Conservation (phyloP, 2,797 vertebrate species). For the Thamnophis elegans region DNA sequence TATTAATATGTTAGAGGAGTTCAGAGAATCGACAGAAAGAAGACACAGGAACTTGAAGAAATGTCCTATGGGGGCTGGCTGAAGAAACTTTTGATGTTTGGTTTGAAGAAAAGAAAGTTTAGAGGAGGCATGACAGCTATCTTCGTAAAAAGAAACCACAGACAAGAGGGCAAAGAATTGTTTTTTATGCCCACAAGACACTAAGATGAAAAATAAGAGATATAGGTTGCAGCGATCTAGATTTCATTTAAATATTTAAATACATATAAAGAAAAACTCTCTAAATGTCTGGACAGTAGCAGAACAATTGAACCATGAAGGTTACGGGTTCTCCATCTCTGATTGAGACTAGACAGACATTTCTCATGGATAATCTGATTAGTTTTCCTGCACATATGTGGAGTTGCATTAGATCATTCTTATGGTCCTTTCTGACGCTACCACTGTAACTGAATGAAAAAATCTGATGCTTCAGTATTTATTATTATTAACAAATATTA, state of each 20-base stretch:
- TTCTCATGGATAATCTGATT: not conserved
- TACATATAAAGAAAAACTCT: not conserved
- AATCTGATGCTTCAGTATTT: not conserved
- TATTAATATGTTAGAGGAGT: not conserved
- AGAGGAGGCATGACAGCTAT: not conserved
- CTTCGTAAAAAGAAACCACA: not conserved
- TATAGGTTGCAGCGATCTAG: not conserved
- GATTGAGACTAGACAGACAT: not conserved
- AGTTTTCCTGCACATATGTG: not conserved
- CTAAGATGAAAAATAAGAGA: not conserved
- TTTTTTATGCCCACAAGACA: not conserved
- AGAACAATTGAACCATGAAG: not conserved
- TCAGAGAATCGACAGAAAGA: not conserved
- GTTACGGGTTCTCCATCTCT: not conserved
- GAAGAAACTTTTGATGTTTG: not conserved
- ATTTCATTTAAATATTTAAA: not conserved
- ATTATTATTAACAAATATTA: not conserved
- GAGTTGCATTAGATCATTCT: not conserved
- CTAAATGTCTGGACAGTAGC: not conserved
- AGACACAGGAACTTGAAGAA: not conserved
- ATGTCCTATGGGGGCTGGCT: not conserved
- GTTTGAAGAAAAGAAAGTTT: not conserved
- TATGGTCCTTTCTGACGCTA: not conserved
- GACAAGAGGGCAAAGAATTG: not conserved
- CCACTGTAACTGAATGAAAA: not conserved